A percentile compares a stretch with the other conserved stretches of the same genome.
Evolutionary conservation across 2,888 invertebrate genomes (phyloP).

Genomic region (Phortica okadai): DNA sequence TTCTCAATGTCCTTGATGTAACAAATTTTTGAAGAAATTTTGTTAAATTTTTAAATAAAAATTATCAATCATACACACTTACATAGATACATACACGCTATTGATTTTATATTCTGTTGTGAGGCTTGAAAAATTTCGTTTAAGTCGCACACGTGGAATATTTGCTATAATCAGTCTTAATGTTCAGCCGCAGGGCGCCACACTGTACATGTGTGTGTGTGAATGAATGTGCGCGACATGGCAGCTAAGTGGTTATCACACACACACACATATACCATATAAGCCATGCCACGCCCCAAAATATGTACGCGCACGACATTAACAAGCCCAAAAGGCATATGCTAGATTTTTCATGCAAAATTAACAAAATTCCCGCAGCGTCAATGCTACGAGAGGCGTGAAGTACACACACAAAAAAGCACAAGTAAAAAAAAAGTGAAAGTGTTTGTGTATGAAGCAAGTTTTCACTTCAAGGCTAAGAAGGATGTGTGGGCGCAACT

Average conservation of each 20-base stretch:
- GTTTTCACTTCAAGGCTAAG: neutral
- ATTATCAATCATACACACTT: neutral
- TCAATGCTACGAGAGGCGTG: neutral
- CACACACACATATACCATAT: neutral
- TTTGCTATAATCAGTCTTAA: conserved; percentile 25
- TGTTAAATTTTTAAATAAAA: no score
- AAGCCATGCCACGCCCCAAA: neutral
- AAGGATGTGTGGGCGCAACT: conserved; percentile 1
- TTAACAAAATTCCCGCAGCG: conserved; percentile 41
- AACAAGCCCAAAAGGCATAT: conserved; percentile 46
- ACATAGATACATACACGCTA: conserved; percentile 31
- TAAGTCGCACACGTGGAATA: conserved; percentile 45
- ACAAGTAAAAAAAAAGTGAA: neutral
- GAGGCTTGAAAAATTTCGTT: neutral
- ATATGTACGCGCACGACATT: conserved; percentile 24
- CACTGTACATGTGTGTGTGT: neutral
- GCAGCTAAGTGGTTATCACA: conserved; percentile 23
- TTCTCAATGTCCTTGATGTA: no score
- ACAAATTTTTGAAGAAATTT: no score
- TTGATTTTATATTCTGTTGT: conserved; percentile 58
- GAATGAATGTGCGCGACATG: neutral
- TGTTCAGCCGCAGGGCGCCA: conserved; percentile 1
- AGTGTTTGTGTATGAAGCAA: neutral
- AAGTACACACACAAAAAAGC: neutral
- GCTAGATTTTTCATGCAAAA: conserved; percentile 56